Conservation (phyloP, 2,797 vertebrate species). For the Saxicola maurus region DNA sequence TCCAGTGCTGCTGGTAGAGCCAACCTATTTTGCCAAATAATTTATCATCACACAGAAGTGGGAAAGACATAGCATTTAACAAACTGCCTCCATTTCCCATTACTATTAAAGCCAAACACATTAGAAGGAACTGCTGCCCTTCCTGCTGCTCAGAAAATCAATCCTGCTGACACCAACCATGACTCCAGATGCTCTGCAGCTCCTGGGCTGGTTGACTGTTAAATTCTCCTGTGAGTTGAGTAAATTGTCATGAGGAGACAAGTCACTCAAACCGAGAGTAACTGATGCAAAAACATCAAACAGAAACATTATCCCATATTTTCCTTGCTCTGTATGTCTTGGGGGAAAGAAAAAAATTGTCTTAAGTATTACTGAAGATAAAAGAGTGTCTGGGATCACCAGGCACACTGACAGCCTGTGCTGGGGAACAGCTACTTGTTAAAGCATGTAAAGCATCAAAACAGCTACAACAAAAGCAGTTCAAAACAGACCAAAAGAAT, state of each 20-base stretch:
- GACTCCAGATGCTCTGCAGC: not conserved
- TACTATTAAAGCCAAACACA: not conserved
- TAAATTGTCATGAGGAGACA: not conserved
- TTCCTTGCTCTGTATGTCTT: not conserved
- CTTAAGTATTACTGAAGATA: not conserved
- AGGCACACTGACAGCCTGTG: constrained; percentile 1
- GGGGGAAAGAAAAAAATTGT: not conserved
- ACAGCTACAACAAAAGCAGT: constrained; percentile 5
- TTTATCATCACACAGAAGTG: not conserved
- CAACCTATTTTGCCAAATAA: not conserved
- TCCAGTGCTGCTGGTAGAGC: not conserved
- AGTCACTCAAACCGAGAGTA: not conserved
- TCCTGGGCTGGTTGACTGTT: not conserved
- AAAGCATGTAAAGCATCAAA: not conserved
- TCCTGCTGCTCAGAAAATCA: not conserved
- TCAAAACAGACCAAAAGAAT: not conserved
- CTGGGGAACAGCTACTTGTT: not conserved
- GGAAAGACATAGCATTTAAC: not conserved
- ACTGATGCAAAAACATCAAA: not conserved
- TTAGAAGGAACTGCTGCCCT: not conserved
- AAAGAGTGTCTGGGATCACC: constrained; percentile 24
- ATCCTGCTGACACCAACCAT: not conserved
- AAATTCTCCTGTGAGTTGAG: not conserved
- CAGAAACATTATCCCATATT: not conserved
- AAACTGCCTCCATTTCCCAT: not conserved